These are phyloP conservation scores for Tachystola acroxantha DNA, from an alignment of 2,888 invertebrate genomes.

Conservation along the genomic window DNA sequence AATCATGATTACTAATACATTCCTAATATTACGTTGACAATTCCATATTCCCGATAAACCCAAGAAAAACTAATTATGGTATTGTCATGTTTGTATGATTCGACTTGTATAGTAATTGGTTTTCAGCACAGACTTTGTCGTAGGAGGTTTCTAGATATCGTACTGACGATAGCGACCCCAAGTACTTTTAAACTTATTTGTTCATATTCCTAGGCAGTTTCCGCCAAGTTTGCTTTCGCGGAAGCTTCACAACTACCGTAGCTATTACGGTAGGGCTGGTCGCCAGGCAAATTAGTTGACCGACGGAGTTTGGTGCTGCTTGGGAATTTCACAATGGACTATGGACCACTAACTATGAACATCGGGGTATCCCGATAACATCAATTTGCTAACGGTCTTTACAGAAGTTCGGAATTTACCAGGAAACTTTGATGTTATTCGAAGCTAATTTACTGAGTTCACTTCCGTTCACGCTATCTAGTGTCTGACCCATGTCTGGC, in stretches of 20 bases:
- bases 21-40: too few species aligned
- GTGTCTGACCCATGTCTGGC: too few species aligned
- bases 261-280: conserved; percentile 42
- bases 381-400: conserved; percentile 46
- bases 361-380: conserved; percentile 46
- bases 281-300: conserved; percentile 50
- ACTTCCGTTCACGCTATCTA: too few species aligned
- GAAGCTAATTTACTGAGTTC: conserved; percentile 36
- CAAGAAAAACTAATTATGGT: too few species aligned
- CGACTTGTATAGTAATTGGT: too few species aligned
- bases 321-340: conserved; percentile 47
- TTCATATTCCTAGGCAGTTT: background rate
- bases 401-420: conserved; percentile 35
- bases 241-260: conserved; percentile 6
- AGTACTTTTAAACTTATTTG: too few species aligned
- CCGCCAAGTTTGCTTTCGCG: background rate
- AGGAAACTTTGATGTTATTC: conserved; percentile 38
- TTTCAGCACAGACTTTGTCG: too few species aligned
- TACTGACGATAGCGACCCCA: too few species aligned
- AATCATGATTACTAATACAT: too few species aligned
- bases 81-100: too few species aligned
- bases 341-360: conserved; percentile 52
- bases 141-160: too few species aligned
- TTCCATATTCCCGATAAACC: too few species aligned
- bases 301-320: conserved; percentile 40